Conservation (phyloP, 2,888 invertebrate species). For the Drosophila prostipennis region DNA sequence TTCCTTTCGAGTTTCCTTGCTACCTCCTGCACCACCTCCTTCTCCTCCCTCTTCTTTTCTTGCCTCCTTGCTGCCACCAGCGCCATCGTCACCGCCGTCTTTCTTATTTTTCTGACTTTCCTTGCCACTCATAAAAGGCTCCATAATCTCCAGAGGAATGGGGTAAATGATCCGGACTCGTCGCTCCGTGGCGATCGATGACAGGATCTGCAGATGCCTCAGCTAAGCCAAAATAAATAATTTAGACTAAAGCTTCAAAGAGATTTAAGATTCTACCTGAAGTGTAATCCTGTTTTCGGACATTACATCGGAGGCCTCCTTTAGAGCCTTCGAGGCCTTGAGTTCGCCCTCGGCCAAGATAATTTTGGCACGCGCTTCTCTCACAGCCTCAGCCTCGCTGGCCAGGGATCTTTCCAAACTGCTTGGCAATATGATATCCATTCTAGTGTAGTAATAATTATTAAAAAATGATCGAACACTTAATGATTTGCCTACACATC, state of each 20-base stretch:
- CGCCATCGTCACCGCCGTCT: background rate
- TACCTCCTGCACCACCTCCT: background rate
- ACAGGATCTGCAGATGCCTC: conserved; percentile 73
- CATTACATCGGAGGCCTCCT: conserved; percentile 79
- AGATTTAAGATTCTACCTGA: conserved; percentile 53
- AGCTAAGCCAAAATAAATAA: conserved; percentile 45
- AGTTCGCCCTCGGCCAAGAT: conserved; percentile 79
- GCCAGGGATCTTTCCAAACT: conserved; percentile 72
- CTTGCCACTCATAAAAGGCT: conserved; percentile 27
- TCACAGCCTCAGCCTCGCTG: conserved; percentile 75
- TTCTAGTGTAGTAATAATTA: conserved; percentile 45
- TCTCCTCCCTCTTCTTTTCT: background rate
- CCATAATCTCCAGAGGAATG: conserved; percentile 71
- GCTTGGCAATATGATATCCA: conserved; percentile 71
- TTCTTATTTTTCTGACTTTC: background rate
- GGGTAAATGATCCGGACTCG: conserved; percentile 69
- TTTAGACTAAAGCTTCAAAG: background rate
- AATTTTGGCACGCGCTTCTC: conserved; percentile 79
- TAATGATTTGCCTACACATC: conserved; percentile 89
- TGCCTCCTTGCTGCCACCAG: background rate
- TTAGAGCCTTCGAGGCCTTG: conserved; percentile 68
- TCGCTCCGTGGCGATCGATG: conserved; percentile 69
- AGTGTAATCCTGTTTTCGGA: conserved; percentile 69
- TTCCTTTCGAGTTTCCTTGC: conserved; percentile 1
- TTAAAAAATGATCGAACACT: background rate